Percentiles rank a stretch among this genome's conserved stretches.
phyloP scores from a whole-genome alignment of 2,797 vertebrate genomes.

The Pangasius macronema region DNA sequence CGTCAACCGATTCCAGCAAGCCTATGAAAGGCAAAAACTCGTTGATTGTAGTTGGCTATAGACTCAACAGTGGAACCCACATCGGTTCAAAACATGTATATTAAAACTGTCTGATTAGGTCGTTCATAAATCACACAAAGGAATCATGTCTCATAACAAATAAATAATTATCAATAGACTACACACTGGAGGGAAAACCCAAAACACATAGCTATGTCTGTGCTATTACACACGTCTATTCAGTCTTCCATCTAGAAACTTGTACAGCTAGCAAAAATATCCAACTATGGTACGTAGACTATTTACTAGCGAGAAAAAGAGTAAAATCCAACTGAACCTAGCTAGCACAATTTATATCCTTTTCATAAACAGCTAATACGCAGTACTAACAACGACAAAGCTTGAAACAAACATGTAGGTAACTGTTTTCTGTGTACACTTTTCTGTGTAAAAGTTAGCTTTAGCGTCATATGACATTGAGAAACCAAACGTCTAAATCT shows the following conservation, averaged over 20 bases:
- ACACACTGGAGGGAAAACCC: background rate
- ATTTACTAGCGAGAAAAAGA: background rate
- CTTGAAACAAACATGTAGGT: background rate
- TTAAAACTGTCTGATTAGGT: background rate
- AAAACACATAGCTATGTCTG: background rate
- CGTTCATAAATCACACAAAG: background rate
- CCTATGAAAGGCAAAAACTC: background rate
- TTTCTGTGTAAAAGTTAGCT: background rate
- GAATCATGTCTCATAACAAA: background rate
- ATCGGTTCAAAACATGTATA: background rate
- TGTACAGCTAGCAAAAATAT: background rate
- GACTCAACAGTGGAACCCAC: no score
- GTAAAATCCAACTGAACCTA: background rate
- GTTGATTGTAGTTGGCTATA: background rate
- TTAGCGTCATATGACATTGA: background rate
- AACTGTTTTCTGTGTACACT: no score
- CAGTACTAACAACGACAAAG: background rate
- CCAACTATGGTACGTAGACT: accelerated
- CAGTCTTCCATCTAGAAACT: background rate
- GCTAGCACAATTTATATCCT: background rate
- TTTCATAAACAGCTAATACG: background rate
- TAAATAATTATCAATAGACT: background rate
- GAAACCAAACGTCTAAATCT: background rate
- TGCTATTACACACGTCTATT: background rate
- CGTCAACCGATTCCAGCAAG: slow-evolving; percentile 10